Evolutionary conservation across 2,888 invertebrate genomes (phyloP).

Genomic region (Ligdia adustata): DNA sequence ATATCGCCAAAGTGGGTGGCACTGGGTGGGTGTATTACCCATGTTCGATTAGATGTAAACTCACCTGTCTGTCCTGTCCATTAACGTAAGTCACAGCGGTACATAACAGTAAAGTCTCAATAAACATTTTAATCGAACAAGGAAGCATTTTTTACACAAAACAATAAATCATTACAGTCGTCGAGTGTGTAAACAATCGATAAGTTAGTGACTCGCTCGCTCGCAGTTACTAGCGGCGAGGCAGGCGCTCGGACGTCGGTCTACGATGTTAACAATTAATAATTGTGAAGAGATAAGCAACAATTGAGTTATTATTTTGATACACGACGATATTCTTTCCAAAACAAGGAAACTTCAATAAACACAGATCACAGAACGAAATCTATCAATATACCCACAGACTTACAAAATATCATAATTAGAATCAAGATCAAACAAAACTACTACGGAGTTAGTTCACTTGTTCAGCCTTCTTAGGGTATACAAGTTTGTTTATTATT

Average conservation of each 20-base stretch:
- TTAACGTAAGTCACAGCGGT: slow-evolving; percentile 46
- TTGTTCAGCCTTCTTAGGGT: no score
- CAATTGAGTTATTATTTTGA: slow-evolving; percentile 9
- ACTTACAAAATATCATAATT: no score
- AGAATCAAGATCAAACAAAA: no score
- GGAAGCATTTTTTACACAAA: slow-evolving; percentile 51
- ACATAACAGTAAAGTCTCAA: slow-evolving; percentile 52
- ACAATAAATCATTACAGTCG: slow-evolving; percentile 44
- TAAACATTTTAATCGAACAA: slow-evolving; percentile 56
- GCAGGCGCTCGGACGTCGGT: slow-evolving; percentile 2
- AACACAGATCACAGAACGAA: no score
- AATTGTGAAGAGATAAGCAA: no score
- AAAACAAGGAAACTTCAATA: no score
- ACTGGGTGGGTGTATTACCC: no score
- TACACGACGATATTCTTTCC: no score
- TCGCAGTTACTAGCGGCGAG: slow-evolving; percentile 24
- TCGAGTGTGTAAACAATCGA: slow-evolving; percentile 57
- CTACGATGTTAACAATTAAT: slow-evolving; percentile 4
- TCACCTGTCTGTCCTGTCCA: slow-evolving; percentile 70
- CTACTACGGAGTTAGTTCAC: no score
- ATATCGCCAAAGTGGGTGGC: slow-evolving; percentile 30
- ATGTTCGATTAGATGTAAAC: slow-evolving; percentile 24
- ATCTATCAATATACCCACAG: no score
- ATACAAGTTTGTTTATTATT: no score
- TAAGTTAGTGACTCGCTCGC: slow-evolving; percentile 40